Conservation (phyloP, 2,113 vertebrate species). For the Euleptes europaea region DNA sequence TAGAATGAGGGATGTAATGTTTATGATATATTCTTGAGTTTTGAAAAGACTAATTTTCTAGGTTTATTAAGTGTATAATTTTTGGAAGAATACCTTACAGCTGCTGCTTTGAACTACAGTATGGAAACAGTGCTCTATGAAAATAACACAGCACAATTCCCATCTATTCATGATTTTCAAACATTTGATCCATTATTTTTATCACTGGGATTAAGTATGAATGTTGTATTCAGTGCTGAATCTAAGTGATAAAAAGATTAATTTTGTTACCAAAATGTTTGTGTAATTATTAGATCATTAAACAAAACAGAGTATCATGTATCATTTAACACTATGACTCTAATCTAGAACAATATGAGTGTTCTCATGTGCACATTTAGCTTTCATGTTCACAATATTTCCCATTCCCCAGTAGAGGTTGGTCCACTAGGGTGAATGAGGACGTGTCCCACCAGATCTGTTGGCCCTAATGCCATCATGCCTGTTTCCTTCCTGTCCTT, state of each 20-base stretch:
- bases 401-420: neutral
- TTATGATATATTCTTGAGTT: constrained; percentile 3
- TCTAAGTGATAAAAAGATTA: neutral
- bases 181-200: neutral
- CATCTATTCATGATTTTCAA: neutral
- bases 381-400: neutral
- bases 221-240: neutral
- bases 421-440: no score
- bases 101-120: constrained; percentile 28
- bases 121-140: neutral
- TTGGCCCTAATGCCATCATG: no score
- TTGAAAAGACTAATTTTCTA: constrained; percentile 40
- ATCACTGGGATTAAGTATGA: neutral
- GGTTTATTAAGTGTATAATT: constrained; percentile 31
- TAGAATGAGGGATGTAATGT: constrained; percentile 5
- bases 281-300: neutral
- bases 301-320: neutral
- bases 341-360: neutral
- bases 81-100: constrained; percentile 22
- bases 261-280: neutral
- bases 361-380: neutral
- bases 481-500: no score
- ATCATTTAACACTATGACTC: neutral
- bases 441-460: no score
- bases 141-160: neutral